Evolutionary conservation across 2,797 vertebrate species (phyloP), one percentile per base, ranked within the genome.

Genomic region (Parauchenoglanis ngamensis): DNA sequence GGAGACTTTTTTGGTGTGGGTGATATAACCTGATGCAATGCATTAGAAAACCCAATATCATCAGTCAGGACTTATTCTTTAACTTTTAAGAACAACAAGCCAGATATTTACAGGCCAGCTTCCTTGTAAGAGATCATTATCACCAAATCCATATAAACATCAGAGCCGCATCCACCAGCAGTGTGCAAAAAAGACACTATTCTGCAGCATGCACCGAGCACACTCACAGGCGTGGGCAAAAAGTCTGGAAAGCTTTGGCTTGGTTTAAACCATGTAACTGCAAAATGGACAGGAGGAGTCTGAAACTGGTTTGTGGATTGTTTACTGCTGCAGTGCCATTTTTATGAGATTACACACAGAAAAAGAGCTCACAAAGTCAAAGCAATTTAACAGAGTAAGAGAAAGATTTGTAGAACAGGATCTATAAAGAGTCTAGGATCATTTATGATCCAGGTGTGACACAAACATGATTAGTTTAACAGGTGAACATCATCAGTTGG

Each of bases 221-320:
- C 10, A 79, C 17, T 12, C 75, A 19, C 13, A 54, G 54, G 8
- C 4, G 28, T 57, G 78, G 56, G 23, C 76, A 79, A 57, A 79
- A 11, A 7, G 61, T 46, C 35, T 78, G 75, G 7, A 19, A 77
- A 23, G 28, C 54, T 79, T 79, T 40, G 23, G 40, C 44, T 28
- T 49, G 59, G 23, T 65, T 82, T 67, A 52, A 83, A 31, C 61
- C 61, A 67, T 67, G 25, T 25, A 67, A 31, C 79, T 81, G 7
- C 23, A 65, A 82, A 82, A 25, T 44, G 35, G 21, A 31, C 5
- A n/a, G 8, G 4, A 59, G 31, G 70, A 73, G 40, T 19, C 40
- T 46, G 70, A 79, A 35, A 78, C 19, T 1, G 28, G 28, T 78
- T 13, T 35, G 52, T 1, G 2, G 54, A 49, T n/a, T 65, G 79